Evolutionary conservation across 2,888 invertebrate genomes (phyloP).

Genomic region (Amphiduros pacificus): DNA sequence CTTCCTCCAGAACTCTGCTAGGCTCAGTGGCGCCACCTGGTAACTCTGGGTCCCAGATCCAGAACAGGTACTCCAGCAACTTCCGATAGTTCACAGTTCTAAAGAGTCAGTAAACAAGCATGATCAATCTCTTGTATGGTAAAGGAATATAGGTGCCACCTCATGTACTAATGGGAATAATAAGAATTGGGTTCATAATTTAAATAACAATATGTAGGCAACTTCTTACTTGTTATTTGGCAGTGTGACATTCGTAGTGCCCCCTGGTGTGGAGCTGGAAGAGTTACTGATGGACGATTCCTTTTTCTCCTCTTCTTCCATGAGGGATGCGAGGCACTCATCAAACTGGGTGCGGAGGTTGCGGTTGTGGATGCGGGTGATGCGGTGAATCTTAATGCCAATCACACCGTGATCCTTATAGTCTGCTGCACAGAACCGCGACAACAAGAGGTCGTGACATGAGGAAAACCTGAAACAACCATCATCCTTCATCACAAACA

Average conservation of each 20-base stretch:
- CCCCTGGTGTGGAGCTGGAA: too few species aligned
- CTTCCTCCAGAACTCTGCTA: conserved; percentile 51
- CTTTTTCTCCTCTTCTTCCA: conserved; percentile 44
- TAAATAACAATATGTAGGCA: too few species aligned
- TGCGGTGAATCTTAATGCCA: conserved; percentile 52
- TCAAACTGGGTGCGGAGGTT: conserved; percentile 53
- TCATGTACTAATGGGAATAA: too few species aligned
- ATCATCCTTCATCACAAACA: too few species aligned
- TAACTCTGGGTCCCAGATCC: conserved; percentile 55
- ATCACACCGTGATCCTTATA: conserved; percentile 47
- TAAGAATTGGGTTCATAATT: too few species aligned
- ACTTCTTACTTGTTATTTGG: too few species aligned
- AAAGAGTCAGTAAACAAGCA: too few species aligned
- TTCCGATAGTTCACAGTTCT: conserved; percentile 28
- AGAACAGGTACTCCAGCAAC: conserved; percentile 57
- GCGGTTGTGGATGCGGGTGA: conserved; percentile 55
- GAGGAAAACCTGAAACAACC: conserved; percentile 51
- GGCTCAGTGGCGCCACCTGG: conserved; percentile 49
- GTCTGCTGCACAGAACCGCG: conserved; percentile 57
- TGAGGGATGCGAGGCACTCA: conserved; percentile 42
- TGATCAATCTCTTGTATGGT: too few species aligned
- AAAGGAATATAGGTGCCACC: too few species aligned
- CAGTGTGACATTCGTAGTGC: too few species aligned
- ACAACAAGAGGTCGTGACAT: conserved; percentile 56
- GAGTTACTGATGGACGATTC: conserved; percentile 14